A percentile compares a stretch with the other conserved stretches of the same genome.
These are phyloP conservation scores for Zaprionus tsacasi DNA, from an alignment of 1,140 invertebrate genomes.

Conservation along the genomic window DNA sequence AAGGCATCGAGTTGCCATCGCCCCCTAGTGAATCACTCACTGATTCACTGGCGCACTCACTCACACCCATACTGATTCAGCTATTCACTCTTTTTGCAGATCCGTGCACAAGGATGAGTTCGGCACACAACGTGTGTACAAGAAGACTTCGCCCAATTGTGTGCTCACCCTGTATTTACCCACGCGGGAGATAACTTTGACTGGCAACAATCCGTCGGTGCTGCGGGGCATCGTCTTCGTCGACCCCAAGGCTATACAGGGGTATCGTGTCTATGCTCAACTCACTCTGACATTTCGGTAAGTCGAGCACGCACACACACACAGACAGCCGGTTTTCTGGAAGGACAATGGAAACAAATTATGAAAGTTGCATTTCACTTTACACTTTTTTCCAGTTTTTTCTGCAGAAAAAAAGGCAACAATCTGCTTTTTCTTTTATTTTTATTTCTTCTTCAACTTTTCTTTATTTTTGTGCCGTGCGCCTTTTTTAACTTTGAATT, in stretches of 20 bases:
- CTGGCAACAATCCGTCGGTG: slow-evolving; percentile 89
- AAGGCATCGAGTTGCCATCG: background rate
- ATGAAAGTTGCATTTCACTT: background rate
- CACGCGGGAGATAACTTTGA: slow-evolving; percentile 91
- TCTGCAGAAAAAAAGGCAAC: background rate
- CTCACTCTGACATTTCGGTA: slow-evolving; percentile 92
- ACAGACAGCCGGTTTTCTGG: background rate
- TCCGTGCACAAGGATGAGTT: slow-evolving; percentile 66
- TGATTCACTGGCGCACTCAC: background rate
- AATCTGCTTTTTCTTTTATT: background rate
- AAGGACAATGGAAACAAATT: background rate
- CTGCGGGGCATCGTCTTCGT: slow-evolving; percentile 92
- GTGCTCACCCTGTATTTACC: slow-evolving; percentile 92
- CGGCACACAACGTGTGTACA: slow-evolving; percentile 79
- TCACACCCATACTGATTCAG: background rate
- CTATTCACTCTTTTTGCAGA: slow-evolving; percentile 23
- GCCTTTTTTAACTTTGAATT: background rate
- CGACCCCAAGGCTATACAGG: slow-evolving; percentile 87
- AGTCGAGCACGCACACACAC: slow-evolving; percentile 42
- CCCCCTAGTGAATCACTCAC: background rate
- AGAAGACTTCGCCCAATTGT: slow-evolving; percentile 92
- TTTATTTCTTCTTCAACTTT: background rate
- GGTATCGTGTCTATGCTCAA: slow-evolving; percentile 92
- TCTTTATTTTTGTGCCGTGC: background rate
- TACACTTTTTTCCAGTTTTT: background rate